Evolutionary conservation across 2,113 vertebrate species (phyloP).

Genomic region (Grantiella picta): DNA sequence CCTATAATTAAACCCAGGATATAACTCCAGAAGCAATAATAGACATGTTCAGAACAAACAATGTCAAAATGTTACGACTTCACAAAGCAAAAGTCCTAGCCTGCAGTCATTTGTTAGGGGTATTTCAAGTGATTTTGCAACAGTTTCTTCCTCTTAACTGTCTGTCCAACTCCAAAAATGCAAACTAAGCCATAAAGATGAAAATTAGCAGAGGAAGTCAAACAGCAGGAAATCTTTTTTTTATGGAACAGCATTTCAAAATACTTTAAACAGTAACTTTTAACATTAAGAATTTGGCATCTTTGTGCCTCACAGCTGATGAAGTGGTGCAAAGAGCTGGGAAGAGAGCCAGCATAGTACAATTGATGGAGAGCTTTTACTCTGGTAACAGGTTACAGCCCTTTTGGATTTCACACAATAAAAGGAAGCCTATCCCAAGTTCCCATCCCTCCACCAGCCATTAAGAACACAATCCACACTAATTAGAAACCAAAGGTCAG

Average conservation of each 20-base stretch:
- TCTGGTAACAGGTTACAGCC: conserved; percentile 56
- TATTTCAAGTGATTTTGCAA: conserved; percentile 43
- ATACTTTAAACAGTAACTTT: neutral
- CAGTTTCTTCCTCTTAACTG: conserved; percentile 19
- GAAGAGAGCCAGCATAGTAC: conserved; percentile 3
- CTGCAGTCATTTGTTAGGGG: neutral
- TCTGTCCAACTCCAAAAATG: conserved; percentile 2
- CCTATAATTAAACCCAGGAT: neutral
- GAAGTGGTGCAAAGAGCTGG: conserved; percentile 34
- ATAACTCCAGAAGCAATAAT: neutral
- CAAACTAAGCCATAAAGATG: conserved; percentile 45
- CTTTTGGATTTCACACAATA: conserved; percentile 51
- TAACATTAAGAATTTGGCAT: neutral
- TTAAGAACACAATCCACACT: conserved; percentile 31
- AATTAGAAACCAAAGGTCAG: conserved; percentile 55
- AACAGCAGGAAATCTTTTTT: neutral
- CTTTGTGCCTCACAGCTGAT: conserved; percentile 21
- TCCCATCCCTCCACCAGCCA: conserved; percentile 31
- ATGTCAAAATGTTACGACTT: neutral
- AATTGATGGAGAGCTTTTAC: conserved; percentile 54
- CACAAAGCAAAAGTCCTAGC: neutral
- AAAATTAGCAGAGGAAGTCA: conserved; percentile 43
- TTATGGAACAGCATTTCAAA: conserved; percentile 17
- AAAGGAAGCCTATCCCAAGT: conserved; percentile 61
- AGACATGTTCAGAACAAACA: conserved; percentile 16